Base-by-base conservation (phyloP, 2,113 vertebrate species). In the Brachionichthys hirsutus region DNA sequence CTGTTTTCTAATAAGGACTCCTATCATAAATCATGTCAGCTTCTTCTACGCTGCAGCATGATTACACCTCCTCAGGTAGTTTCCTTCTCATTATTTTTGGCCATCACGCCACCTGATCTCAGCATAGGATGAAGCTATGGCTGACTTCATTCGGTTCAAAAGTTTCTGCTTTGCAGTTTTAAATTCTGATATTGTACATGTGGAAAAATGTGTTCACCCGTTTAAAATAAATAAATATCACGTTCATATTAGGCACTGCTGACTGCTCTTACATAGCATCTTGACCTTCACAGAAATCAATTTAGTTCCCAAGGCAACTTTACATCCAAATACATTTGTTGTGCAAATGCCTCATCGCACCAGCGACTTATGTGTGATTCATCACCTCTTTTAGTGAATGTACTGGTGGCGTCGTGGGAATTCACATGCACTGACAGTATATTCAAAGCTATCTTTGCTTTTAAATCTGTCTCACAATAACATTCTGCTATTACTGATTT, bases 61-160 rank as follows among this genome's bases (percentile, higher is more conserved):
- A 80, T 81, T 69, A 67, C 49, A 79, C 56, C 45, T 73, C 83
- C 72, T 67, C 66, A 46, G 81, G 78, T 62, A 56, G 24, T 30
- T 30, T 30, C 81, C 58, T 53, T 48, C 70, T 75, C 58, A 57
- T 84, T 81, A 73, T n/a, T 63, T 49, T 57, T 30, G 58, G 11
- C 8, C 42, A 49, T 70, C 62, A 47, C 3, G 42, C 43, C 71
- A 74, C 62, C 24, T 64, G 59, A 73, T 75, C 73, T 52, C 16
- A 7, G 12, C 13, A 59, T 13, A 30, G 47, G 49, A 78, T 6
- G 12, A 53, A 70, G 60, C 73, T 45, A 64, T 16, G 16, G 2
- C 9, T 13, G 43, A 45, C n/a, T 14, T 55, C 54, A 22, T 19
- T 10, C 11, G 42, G 59, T 30, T 16, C 59, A 30, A 6, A 24